Base-by-base conservation (phyloP, 2,797 vertebrate species). In the Steatocranus sp. region DNA sequence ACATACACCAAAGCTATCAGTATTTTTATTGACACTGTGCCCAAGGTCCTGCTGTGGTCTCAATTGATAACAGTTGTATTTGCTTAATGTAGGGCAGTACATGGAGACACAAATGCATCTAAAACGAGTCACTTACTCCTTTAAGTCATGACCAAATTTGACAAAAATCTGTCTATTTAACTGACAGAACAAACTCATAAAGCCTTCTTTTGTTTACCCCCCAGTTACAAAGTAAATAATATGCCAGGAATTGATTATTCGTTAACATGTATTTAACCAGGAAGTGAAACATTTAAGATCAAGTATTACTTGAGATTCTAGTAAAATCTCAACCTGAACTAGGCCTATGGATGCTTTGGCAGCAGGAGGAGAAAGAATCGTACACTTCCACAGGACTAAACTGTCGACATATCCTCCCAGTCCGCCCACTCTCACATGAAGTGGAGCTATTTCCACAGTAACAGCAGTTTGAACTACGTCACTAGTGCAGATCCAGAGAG, bases 381-480 rank as follows among this genome's bases (percentile, higher is more conserved):
- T 8, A 36, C 14, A 36, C 20, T 80, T 68, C 76, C 66, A 77
- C 84, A 83, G 23, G 9, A 82, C 48, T 49, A 74, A 82, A 79
- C 43, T 32, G 43, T 30, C 5, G 11, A 48, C 43, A 30, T 48
- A 46, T 73, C 68, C 43, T 48, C 43, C 17, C 3, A n/a, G 25
- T 85, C 79, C 85, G 76, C 86, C 88, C 75, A 86, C 83, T 68
- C 61, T 56, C 8, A 66, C 53, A 88, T 56, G 38, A 81, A 91
- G 76, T 25, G 49, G 25, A 58, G 75, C 78, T 80, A 83, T 88
- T 90, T 89, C 56, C 50, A 82, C 63, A 63, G 56, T 53, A 80
- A 81, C 61, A 77, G 8, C 50, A 70, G 56, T 84, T 81, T 75
- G n/a, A 85, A 79, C 54, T 63, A 86, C 88, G 83, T 92, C 87